Base-by-base conservation (phyloP, 2,888 invertebrate species). In the Petrolisthes cinctipes region DNA sequence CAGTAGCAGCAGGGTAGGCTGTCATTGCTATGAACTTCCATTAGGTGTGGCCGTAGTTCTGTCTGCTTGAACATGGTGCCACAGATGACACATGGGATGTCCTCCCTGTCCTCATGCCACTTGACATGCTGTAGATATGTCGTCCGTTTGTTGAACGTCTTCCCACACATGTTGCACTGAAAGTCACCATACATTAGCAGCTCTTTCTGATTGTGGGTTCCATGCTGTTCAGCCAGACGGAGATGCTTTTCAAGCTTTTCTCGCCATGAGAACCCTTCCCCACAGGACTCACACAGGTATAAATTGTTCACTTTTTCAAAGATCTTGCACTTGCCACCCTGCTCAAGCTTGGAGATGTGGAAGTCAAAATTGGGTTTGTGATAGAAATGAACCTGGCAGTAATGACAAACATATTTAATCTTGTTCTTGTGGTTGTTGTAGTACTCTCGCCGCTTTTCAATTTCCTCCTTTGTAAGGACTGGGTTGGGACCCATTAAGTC, bases 401-500 rank as follows among this genome's bases (percentile, higher is more conserved):
- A 90, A 51, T 90, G 90, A 66, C 90, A 90, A 4, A 90, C 90
- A 61, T 90, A 90, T 53, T 90, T 90, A 23, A 90, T 86, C 76
- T 90, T 90, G 68, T 90, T 90, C 79, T 90, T 90, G 84, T 90
- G 90, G 82, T 90, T 90, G 76, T 89, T 90, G 76, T 90, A 90
- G 56, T 90, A 90, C 75, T 90, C 90, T 78, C 88, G 85, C 75
- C 90, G 78, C 68, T 90, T 90, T 71, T 89, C 87, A 20, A 89
- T 73, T 57, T 90, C 90, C 80, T 90, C 90, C 20, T 89, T 89
- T 9, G 89, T 85, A n/a, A 90, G 79, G 9, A 85, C 54, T 11
- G 88, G 88, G 14, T 82, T 75, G 6, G 86, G 89, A 54, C 37
- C 14, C 2, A 82, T 37, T 11, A 66, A 68, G 54, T 85, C 79